phyloP scores from a whole-genome alignment of 1,140 invertebrate species.

The Pollicipes pollicipes region DNA sequence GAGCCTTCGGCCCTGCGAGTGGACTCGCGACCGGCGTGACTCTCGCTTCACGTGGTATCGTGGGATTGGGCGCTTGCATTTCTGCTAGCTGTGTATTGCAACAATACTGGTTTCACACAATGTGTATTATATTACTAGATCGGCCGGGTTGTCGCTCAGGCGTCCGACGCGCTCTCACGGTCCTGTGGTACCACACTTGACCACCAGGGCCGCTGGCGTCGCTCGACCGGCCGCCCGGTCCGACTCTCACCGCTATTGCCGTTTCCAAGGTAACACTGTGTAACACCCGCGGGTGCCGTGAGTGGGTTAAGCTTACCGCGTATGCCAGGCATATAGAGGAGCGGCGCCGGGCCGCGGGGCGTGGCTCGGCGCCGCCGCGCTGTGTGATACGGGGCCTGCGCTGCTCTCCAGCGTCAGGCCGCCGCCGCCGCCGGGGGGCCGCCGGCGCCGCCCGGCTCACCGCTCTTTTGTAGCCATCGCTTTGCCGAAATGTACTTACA shows the following conservation, averaged over 20 bases:
- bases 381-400: background rate
- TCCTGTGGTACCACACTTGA: too few species aligned
- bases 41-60: background rate
- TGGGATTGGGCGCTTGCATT: background rate
- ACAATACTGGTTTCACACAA: background rate
- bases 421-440: too few species aligned
- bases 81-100: constrained; percentile 1
- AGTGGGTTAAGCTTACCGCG: background rate
- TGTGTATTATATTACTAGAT: background rate
- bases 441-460: too few species aligned
- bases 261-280: background rate
- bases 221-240: too few species aligned
- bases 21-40: background rate
- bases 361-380: too few species aligned
- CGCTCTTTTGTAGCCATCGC: too few species aligned
- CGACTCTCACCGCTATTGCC: background rate
- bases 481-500: too few species aligned
- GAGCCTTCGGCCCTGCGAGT: too few species aligned
- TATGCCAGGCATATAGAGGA: background rate
- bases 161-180: too few species aligned
- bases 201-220: background rate
- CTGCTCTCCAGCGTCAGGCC: background rate
- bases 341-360: too few species aligned
- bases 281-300: background rate
- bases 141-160: too few species aligned